Evolutionary conservation across 2,888 invertebrate species (phyloP), one percentile per base, ranked within the genome.

Genomic region (Scaptodrosophila latifasciaeformis): DNA sequence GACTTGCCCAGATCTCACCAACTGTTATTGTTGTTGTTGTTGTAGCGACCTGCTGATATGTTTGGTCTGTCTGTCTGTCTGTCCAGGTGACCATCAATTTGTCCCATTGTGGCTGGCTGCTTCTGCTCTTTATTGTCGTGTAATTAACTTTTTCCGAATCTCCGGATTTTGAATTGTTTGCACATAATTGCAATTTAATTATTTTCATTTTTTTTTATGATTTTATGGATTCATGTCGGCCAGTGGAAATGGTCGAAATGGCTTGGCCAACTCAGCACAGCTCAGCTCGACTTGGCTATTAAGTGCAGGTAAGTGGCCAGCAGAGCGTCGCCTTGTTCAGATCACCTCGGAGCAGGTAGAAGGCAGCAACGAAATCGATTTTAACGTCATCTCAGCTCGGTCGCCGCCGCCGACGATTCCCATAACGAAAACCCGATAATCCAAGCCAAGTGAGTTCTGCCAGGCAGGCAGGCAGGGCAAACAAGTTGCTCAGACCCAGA

Each of bases 141-240:
- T 78, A 75, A 75, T 75, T 75, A 75, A 75, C 75, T 75, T 75
- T 78, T 76, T 72, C 79, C 68, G 72, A 78, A 78, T 75, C 76
- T 75, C 76, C 76, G 78, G 67, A 75, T 75, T 75, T 78, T 60
- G 72, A 58, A 75, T 75, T 75, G 75, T 78, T 75, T 76, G 72
- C 72, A 72, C 75, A 78, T 78, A 75, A 75, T 78, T 75, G 75
- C 75, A 75, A 78, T 78, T 78, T 75, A 78, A 75, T 75, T 78
- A 75, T 75, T 75, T 17, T 40, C 44, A 59, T 67, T 46, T 37
- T 49, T 51, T 57, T 56, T 59, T 54, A 50, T 63, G 65, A 70
- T 74, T 70, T 66, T 75, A 71, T 75, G 75, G 71, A 69, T 70
- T 67, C 70, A 64, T 75, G 70, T 68, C 58, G 71, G 71, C 65